Base-by-base conservation (phyloP, 2,888 invertebrate species). In the Cephus pulcher region DNA sequence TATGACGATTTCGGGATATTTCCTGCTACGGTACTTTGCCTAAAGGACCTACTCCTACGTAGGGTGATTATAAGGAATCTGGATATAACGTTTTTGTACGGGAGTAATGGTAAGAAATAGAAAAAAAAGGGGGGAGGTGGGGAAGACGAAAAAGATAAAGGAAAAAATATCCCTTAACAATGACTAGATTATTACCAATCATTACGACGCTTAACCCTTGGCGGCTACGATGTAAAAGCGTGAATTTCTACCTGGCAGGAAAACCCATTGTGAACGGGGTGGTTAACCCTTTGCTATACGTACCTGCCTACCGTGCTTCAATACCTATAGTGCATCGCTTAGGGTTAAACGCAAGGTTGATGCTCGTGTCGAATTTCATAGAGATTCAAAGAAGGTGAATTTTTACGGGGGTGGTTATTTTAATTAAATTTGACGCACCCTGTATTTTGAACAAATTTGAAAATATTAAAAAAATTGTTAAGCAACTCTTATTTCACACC, bases 171-270 rank as follows among this genome's bases (percentile, higher is more conserved):
- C 70, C 30, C 4, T 33, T 76, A 77, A 87, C 85, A 86, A 84
- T 86, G 80, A 75, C 56, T 40, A 85, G 82, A 89, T 89, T 87
- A 88, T 87, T 85, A 81, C 82, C 82, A 83, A 87, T 88, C 83
- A 88, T 88, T 85, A 84, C 83, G 82, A 86, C 80, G 84, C 84
- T 87, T 85, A 87, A 87, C 83, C 85, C 84, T 86, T 86, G 82
- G 82, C 75, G 78, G n/a, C 80, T 80, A 34, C 71, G 23, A 82
- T 68, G 84, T 82, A 76, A 82, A 86, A 86, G 86, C 84, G 78
- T 82, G 80, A 85, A 81, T 80, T 78, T 82, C 82, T 86, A 87
- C 88, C 88, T 87, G 85, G 75, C 79, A 30, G 69, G 78, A 74
- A 11, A 23, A 32, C 9, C 76, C 79, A 86, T 85, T 87, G 85